Base-by-base conservation (phyloP, 2,888 invertebrate species). In the Rotaria macrura region DNA sequence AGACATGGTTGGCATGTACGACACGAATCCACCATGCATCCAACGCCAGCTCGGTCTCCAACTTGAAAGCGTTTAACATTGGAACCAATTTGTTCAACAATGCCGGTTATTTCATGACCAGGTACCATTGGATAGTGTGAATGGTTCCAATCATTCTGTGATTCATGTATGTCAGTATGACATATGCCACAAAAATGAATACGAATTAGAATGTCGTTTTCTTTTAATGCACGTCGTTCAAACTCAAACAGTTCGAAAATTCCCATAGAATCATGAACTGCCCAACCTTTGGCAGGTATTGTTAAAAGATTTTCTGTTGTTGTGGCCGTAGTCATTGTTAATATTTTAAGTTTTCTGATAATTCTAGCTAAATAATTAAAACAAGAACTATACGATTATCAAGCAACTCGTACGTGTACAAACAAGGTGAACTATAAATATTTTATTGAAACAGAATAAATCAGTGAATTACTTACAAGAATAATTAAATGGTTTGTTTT, bases 81-180 rank as follows among this genome's bases (percentile, higher is more conserved):
- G 1, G n/a, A n/a, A 57, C 55, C 72, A 29, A 85, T 55, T 40
- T 49, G 34, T 43, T 85, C 49, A n/a, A 86, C 83, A 47, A 85
- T 40, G 9, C 86, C 86, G 25, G 85, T 84, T 74, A 85, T 49
- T 72, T 86, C 86, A 47, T 86, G 86, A 54, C 86, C 86, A 49
- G 86, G 86, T 12, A 86, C 86, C 7, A 85, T 17, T 1, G 86
- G 86, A 40, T 86, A 86, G 2, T 29, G 10, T 2, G 85, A 34
- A 7, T 23, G 5, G 9, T 55, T n/a, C 65, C 55, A 43, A 3
- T 86, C 86, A 54, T 86, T 85, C n/a, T 86, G 23, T n/a, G 43
- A n/a, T 23, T 55, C 9, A 38, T 57, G 74, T 12, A 86, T 72
- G 38, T 86, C 86, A 20, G 86, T 72, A 43, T 85, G 86, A n/a